Conservation (phyloP, 2,888 invertebrate genomes). For the Cheilosia pagana region DNA sequence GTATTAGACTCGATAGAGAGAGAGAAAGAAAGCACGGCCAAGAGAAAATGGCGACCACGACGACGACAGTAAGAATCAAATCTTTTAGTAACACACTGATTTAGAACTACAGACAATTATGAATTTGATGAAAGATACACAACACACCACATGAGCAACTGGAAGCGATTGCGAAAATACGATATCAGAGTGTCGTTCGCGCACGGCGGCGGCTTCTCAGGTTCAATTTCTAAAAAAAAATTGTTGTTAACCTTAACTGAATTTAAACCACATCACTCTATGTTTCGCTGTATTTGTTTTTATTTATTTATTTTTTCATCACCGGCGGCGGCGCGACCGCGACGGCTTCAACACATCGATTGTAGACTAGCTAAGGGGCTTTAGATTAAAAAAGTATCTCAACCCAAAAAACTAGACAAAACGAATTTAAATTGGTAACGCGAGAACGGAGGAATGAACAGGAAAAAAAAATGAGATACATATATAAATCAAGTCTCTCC, state of each 20-base stretch:
- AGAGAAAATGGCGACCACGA: conserved; percentile 60
- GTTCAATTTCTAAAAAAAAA: conserved; percentile 50
- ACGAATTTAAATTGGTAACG: conserved; percentile 54
- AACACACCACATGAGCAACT: conserved; percentile 32
- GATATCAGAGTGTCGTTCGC: conserved; percentile 30
- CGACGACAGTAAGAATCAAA: conserved; percentile 36
- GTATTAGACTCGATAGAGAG: conserved; percentile 10
- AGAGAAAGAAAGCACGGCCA: neutral
- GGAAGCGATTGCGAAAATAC: conserved; percentile 48
- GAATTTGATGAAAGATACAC: conserved; percentile 36
- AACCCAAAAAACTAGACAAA: conserved; percentile 53
- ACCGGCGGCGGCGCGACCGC: conserved; percentile 60
- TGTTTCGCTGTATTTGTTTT: neutral
- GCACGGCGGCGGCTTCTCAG: conserved; percentile 39
- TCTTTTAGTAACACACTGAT: conserved; percentile 39
- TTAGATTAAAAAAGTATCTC: conserved; percentile 63
- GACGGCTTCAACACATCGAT: conserved; percentile 53
- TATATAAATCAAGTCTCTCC: conserved; percentile 46
- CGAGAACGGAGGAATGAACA: conserved; percentile 31
- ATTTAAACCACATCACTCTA: conserved; percentile 38
- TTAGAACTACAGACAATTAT: conserved; percentile 37
- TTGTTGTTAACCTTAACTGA: conserved; percentile 65
- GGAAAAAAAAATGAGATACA: neutral
- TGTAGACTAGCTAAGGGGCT: conserved; percentile 43
- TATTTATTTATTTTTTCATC: conserved; percentile 21